Conservation (phyloP, 2,888 invertebrate species). For the Eutolmus rufibarbis region DNA sequence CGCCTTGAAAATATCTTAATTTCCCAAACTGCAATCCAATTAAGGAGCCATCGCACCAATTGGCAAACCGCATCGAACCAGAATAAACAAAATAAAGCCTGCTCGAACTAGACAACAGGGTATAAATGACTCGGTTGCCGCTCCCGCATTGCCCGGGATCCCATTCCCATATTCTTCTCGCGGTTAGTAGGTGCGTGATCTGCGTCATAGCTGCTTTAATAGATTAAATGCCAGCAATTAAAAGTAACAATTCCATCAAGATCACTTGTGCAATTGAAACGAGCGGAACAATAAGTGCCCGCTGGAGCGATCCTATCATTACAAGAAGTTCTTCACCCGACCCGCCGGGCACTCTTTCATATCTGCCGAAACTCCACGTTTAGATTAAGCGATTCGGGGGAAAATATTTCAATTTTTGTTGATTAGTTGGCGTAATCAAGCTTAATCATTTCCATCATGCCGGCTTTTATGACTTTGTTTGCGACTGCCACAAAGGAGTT, state of each 20-base stretch:
- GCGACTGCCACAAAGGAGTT: not conserved
- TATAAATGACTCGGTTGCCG: not conserved
- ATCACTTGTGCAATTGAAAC: not conserved
- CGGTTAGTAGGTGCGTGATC: not conserved
- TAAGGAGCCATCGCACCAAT: not conserved
- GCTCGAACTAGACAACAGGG: not conserved
- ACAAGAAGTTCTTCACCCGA: not conserved
- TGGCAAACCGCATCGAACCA: not conserved
- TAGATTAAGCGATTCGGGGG: not conserved
- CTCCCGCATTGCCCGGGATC: not conserved
- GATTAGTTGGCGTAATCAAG: not conserved
- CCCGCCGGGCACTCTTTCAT: not conserved
- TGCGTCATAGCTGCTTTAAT: not conserved
- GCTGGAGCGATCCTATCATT: not conserved
- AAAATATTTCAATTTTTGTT: not conserved
- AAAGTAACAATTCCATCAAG: not conserved
- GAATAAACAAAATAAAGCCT: not conserved
- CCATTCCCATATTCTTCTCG: not conserved
- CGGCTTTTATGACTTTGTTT: not conserved
- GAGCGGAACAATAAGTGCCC: not conserved
- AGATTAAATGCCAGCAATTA: not conserved
- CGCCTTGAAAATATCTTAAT: not conserved
- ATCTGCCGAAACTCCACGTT: not conserved
- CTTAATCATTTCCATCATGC: not conserved
- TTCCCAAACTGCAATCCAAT: not conserved